Evolutionary conservation across 2,797 vertebrate genomes (phyloP), one percentile per base, ranked within the genome.

Genomic region (Betta splendens): DNA sequence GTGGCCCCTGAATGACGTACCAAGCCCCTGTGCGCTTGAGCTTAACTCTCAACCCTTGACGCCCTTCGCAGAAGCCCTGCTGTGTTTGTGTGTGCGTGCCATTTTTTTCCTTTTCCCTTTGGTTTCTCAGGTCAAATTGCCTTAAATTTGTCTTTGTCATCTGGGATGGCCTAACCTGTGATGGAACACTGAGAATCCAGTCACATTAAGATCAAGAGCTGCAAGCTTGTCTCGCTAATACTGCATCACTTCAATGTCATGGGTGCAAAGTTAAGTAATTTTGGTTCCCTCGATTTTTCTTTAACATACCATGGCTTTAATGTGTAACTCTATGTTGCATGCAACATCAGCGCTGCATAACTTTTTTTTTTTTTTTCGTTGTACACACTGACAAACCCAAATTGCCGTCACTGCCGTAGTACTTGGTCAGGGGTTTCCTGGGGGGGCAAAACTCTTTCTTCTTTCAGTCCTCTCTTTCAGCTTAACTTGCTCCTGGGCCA

Each of bases 201-300:
- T 92, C 81, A 79, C 88, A 79, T 80, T 87, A 86, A 87, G 86
- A 91, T 90, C 89, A 89, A 91, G 82, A 83, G 81, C 88, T 84
- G 89, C 88, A 86, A 88, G 85, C 89, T 91, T 91, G 85, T 91
- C 83, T 87, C 89, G 81, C 88, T 90, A 91, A 89, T 89, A 89
- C 85, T 83, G 76, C 90, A 89, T 90, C 89, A 83, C 87, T 85
- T 91, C 90, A 80, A 83, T 90, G 71, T 92, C 90, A 84, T 92
- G 84, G 87, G 89, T 91, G 68, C 72, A 50, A 82, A 92, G 91
- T 91, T 93, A 92, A 93, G 92, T 93, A 80, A 89, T 87, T 85
- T 84, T 60, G 79, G 87, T 89, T 89, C 83, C 72, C 84, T 85
- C 84, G 71, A 83, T 9, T 75, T 77, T 69, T 60, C 44, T 75